Base-by-base conservation (phyloP, 2,888 invertebrate genomes). In the Agriotes lineatus region DNA sequence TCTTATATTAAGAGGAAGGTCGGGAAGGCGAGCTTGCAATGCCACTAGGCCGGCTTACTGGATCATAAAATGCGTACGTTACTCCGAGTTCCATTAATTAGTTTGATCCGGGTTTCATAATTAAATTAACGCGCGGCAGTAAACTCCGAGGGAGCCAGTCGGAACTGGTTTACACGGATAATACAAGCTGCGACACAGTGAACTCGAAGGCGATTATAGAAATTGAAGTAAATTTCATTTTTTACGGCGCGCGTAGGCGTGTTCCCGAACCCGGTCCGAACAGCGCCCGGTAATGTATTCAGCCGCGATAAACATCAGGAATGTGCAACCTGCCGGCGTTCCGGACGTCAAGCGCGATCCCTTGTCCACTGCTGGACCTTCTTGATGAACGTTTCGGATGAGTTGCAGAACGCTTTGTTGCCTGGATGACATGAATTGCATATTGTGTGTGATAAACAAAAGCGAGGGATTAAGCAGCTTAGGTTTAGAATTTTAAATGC, bases 251-350 rank as follows among this genome's bases (percentile, higher is more conserved):
- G 12, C 7, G 48, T 22, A 12, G 30, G 18, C 37, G 12, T 56
- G 35, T 37, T 35, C 20, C 35, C 35, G 20, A 56, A 56, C 37
- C 37, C 19, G 19, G 6, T 37, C 33, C 56, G 19, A 7, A 56
- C 25, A 48, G 12, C 48, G 22, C 48, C 48, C 25, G n/a, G 48
- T 48, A 35, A 56, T 37, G 37, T 35, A 37, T 56, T 56, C 56
- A 35, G 35, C 19, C 20, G n/a, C 9, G 37, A 56, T 56, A 35
- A 56, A 10, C 3, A 52, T 52, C 52, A 52, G 10, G 30, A 30
- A 52, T 52, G 52, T 33, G 52, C 18, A 33, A 52, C 52, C 52
- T 56, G 56, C 37, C 19, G 56, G 37, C 56, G 56, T 56, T 56
- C 56, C 56, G 20, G 20, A 37, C 18, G 37, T 56, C 56, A 56